Percentiles rank a stretch among this genome's conserved stretches.
phyloP scores from a whole-genome alignment of 2,888 invertebrate species.

The Lypha dubia region DNA sequence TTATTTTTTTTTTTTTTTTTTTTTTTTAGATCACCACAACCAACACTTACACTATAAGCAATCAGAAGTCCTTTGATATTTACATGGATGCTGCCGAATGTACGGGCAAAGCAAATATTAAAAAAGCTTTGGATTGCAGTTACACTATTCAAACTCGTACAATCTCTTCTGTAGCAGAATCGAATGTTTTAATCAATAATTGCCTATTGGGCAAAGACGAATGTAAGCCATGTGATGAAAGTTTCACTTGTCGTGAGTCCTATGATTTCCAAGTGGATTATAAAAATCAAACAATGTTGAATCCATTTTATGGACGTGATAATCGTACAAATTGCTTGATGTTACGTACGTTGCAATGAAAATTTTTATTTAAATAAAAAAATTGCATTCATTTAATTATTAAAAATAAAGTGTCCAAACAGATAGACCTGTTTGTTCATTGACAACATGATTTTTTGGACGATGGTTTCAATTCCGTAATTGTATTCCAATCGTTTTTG shows the following conservation, averaged over 20 bases:
- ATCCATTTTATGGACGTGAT: slow-evolving; percentile 68
- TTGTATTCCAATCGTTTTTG: no score
- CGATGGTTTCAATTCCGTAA: no score
- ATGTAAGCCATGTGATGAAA: neutral
- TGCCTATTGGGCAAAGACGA: slow-evolving; percentile 40
- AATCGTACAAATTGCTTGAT: slow-evolving; percentile 21
- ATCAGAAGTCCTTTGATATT: slow-evolving; percentile 45
- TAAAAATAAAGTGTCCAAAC: no score
- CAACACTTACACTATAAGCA: slow-evolving; percentile 17
- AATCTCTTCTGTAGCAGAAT: slow-evolving; percentile 19
- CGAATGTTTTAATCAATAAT: slow-evolving; percentile 44
- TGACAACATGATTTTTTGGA: no score
- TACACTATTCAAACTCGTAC: slow-evolving; percentile 36
- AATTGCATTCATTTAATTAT: no score
- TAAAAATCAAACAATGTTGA: slow-evolving; percentile 63
- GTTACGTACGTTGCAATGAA: neutral
- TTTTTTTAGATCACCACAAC: slow-evolving; percentile 42
- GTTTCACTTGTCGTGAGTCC: slow-evolving; percentile 1
- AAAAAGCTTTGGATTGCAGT: slow-evolving; percentile 61
- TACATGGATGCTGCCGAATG: slow-evolving; percentile 54
- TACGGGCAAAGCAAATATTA: slow-evolving; percentile 40
- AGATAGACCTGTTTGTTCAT: no score
- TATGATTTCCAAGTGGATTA: slow-evolving; percentile 20
- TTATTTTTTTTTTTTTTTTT: neutral
- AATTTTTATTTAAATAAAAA: neutral